These are phyloP conservation scores for Ceratosolen solmsi DNA, from an alignment of 1,140 invertebrate genomes.

Conservation along the genomic window DNA sequence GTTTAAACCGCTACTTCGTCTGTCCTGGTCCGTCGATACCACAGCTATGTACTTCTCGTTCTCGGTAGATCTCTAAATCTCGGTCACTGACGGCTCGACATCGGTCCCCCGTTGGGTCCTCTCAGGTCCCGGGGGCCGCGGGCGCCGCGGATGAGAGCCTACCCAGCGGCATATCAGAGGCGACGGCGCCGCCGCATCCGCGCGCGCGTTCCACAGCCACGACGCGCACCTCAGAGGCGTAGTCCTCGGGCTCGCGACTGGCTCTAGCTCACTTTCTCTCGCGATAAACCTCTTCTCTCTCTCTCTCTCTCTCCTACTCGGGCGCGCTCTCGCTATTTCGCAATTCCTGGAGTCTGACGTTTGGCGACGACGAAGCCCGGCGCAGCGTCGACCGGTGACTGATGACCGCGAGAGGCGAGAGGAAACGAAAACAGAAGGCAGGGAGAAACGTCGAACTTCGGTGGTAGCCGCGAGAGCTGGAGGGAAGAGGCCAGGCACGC, in stretches of 20 bases:
- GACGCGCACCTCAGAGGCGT: background rate
- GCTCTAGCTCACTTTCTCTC: background rate
- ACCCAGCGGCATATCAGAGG: background rate
- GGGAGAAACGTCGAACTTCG: conserved; percentile 13
- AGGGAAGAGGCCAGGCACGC: conserved; percentile 21
- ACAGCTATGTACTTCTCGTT: background rate
- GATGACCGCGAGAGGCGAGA: conserved; percentile 52
- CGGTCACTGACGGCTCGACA: background rate
- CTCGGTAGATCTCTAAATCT: background rate
- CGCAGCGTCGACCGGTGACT: conserved; percentile 71
- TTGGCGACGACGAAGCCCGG: conserved; percentile 64
- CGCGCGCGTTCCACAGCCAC: background rate
- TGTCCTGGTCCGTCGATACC: background rate
- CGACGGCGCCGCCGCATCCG: background rate
- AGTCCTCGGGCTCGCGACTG: conserved; percentile 1
- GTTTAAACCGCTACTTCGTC: too few relatives aligned
- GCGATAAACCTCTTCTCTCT: background rate
- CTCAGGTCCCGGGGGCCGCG: background rate
- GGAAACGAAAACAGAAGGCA: conserved; percentile 1
- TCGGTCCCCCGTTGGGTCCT: background rate
- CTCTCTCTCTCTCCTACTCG: conserved; percentile 1
- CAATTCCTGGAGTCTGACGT: background rate
- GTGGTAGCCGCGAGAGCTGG: conserved; percentile 17
- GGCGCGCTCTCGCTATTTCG: background rate
- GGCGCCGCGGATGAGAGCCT: background rate